Percentiles rank a stretch among this genome's conserved stretches.
Conservation (phyloP, 2,797 vertebrate species). For the Smutsia temminckii region DNA sequence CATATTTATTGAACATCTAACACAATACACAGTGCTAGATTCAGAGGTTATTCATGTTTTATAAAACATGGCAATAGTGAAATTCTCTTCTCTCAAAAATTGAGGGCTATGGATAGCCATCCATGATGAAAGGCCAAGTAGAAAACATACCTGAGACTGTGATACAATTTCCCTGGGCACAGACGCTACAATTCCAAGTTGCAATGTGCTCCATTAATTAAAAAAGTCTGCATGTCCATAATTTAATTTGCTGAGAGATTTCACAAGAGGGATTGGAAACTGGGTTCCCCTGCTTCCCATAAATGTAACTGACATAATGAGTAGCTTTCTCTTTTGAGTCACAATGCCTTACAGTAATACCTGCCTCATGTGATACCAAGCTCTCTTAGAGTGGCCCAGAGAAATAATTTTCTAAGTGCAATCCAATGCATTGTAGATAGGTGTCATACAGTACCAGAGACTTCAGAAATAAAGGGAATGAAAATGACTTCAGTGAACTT, state of each 20-base stretch:
- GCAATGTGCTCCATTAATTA: conserved; percentile 77
- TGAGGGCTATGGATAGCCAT: neutral
- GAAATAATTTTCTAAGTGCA: conserved; percentile 70
- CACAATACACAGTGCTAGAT: neutral
- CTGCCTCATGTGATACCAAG: conserved; percentile 21
- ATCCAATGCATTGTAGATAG: conserved; percentile 17
- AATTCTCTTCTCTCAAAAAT: neutral
- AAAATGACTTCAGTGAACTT: conserved; percentile 35
- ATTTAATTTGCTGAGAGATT: conserved; percentile 78
- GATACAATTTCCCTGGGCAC: neutral
- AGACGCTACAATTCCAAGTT: conserved; percentile 40
- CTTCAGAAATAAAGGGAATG: conserved; percentile 49
- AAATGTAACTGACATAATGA: conserved; percentile 77
- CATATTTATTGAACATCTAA: neutral
- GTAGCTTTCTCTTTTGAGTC: conserved; percentile 53
- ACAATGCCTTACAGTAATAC: conserved; percentile 67
- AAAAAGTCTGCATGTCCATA: conserved; percentile 71
- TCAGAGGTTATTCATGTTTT: neutral
- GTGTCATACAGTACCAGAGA: conserved; percentile 44
- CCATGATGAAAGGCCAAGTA: neutral
- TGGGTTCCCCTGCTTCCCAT: conserved; percentile 35
- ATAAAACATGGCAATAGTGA: neutral
- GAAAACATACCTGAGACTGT: neutral
- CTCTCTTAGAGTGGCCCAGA: conserved; percentile 42
- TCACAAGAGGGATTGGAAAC: conserved; percentile 73